Evolutionary conservation across 1,140 invertebrate genomes (phyloP), one percentile per base, ranked within the genome.

Genomic region (Portunus trituberculatus): DNA sequence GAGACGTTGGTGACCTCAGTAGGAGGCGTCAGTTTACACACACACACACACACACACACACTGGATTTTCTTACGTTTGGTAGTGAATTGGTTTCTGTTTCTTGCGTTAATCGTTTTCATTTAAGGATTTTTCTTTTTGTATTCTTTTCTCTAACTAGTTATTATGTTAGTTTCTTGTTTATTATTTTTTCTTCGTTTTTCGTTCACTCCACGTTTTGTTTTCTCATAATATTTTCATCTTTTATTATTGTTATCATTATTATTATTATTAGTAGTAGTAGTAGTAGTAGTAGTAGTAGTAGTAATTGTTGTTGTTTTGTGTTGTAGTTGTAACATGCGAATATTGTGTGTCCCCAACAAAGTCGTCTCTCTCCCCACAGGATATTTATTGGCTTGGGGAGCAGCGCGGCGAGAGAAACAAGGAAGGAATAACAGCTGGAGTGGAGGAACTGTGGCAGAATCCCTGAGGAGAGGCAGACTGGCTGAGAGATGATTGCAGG

Each of bases 31-130:
- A 39, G 1, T 82, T 83, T 93, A 93, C 39, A 83, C 46, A 84
- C 39, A 93, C 46, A 93, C 46, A 93, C 32, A 84, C 46, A 93
- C 28, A 93, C 83, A 93, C 46, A 93, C 83, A 83, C 83, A 93
- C 83, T 93, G 46, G 45, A 82, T 93, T 45, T 93, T 83, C 83
- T 45, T 93, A 39, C 83, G n/a, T 93, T 83, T 93, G 46, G 82
- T 83, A 83, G 45, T 93, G 83, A 0, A 82, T 82, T 83, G 82
- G 46, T 93, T 83, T 92, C 76, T 93, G 46, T 82, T 59, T 83
- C 25, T 83, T 93, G n/a, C 83, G 25, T 93, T n/a, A 83, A 82
- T 93, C n/a, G 8, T 92, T 31, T 92, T 14, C 82, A 67, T 67
- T 8, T 76, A 92, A 29, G 83, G 76, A 76, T 92, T 29, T 92